phyloP scores from a whole-genome alignment of 37 sponge, comb jelly and placozoan genomes.

The Tethya wilhelma region DNA sequence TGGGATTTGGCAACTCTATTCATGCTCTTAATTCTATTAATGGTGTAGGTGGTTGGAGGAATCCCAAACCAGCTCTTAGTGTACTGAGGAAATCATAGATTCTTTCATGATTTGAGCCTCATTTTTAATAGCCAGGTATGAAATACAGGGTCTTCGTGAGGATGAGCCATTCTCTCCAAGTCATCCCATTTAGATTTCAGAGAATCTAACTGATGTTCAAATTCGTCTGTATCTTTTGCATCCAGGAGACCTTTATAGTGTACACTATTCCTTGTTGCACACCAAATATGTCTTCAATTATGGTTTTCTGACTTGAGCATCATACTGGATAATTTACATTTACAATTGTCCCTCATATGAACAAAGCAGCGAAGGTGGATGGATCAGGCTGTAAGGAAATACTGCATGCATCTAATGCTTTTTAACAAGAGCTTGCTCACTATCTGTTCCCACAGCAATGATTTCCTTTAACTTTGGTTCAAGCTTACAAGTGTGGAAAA shows the following conservation, averaged over 20 bases:
- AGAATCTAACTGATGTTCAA: not conserved
- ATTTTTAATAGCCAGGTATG: not conserved
- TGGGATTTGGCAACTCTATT: not conserved
- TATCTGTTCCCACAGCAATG: not conserved
- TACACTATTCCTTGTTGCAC: not conserved
- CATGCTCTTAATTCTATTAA: not conserved
- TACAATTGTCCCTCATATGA: not conserved
- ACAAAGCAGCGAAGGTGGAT: not conserved
- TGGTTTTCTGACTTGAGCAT: no score
- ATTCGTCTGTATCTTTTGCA: not conserved
- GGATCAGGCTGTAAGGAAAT: not conserved
- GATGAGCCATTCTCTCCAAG: not conserved
- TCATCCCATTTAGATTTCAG: slow-evolving; percentile 3
- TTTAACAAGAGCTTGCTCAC: not conserved
- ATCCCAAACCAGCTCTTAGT: slow-evolving; percentile 3
- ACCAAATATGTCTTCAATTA: no score
- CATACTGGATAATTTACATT: not conserved
- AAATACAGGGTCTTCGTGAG: not conserved
- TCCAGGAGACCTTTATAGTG: not conserved
- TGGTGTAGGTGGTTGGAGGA: not conserved
- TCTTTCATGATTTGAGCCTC: not conserved
- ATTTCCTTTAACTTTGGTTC: not conserved
- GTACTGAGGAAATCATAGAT: slow-evolving; percentile 10
- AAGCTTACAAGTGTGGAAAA: not conserved
- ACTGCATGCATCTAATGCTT: no score